Percentiles rank a stretch among this genome's conserved stretches.
phyloP scores from a whole-genome alignment of 2,113 vertebrate genomes.

The Hippocampus comes region DNA sequence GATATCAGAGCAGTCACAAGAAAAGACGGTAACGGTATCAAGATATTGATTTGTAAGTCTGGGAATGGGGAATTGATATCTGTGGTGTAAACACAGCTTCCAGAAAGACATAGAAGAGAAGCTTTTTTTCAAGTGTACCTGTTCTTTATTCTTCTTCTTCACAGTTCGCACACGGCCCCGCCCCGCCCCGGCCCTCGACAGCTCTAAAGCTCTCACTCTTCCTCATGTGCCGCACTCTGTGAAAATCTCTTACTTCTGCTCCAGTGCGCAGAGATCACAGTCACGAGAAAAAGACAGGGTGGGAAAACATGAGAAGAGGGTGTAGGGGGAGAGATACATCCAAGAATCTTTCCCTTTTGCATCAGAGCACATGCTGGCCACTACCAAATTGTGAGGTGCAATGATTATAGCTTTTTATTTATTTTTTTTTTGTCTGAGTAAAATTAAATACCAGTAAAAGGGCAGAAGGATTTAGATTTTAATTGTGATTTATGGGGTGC shows the following conservation, averaged over 20 bases:
- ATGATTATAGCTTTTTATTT: slow-evolving; percentile 11
- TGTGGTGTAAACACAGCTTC: not conserved
- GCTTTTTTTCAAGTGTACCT: not conserved
- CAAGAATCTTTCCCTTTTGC: slow-evolving; percentile 31
- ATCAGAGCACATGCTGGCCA: slow-evolving; percentile 9
- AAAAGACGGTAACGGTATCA: not conserved
- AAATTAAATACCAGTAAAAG: slow-evolving; percentile 10
- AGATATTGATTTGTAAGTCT: not conserved
- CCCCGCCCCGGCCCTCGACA: not conserved
- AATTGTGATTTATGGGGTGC: slow-evolving; percentile 26
- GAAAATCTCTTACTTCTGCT: slow-evolving; percentile 61
- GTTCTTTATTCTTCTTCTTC: slow-evolving; percentile 4
- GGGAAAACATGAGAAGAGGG: slow-evolving; percentile 31
- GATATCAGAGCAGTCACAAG: not conserved
- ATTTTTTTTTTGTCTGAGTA: not conserved
- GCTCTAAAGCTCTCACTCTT: not conserved
- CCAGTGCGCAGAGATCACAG: slow-evolving; percentile 55
- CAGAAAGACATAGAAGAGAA: not conserved
- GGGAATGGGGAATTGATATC: not conserved
- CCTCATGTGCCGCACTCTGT: slow-evolving; percentile 34
- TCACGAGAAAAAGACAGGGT: slow-evolving; percentile 33
- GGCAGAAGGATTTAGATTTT: slow-evolving; percentile 17
- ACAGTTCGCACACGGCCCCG: not conserved
- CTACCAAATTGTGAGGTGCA: not conserved
- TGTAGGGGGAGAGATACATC: slow-evolving; percentile 14